Evolutionary conservation across 2,888 invertebrate species (phyloP), one percentile per base, ranked within the genome.

Genomic region (Octodonta nipae): DNA sequence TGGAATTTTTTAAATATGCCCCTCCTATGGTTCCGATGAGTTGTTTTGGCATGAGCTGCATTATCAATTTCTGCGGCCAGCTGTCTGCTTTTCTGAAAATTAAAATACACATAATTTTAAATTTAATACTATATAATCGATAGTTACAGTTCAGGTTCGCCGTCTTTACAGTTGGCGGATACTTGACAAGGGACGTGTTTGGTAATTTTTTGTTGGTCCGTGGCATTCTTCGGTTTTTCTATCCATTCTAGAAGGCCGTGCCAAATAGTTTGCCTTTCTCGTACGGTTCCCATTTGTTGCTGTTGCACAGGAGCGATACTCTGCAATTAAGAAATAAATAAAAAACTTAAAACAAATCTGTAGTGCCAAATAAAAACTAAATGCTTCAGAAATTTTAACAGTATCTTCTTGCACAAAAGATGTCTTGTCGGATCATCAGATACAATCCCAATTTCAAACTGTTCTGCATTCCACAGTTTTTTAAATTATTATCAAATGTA

Each of bases 1-100:
- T 87, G 13, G 91, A 86, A 62, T 91, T 89, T 55, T 86, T 86
- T 13, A 91, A 68, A 61, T 83, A 86, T 43, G 79, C 76, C 0
- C 87, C 86, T 1, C 88, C 88, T 46, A 92, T 85, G 60, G 78
- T 88, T 42, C 87, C 86, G 46, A 93, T 82, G 40, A 93, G 65
- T 51, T 82, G 80, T 52, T 89, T 91, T 0, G 92, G 93, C 80
- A 93, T 87, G 42, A 93, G 60, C 61, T 92, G 92, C 87, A 93
- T 91, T 29, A 89, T 74, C 20, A 95, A 61, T 54, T 88, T 89
- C 44, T 74, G 73, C 0, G 93, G 92, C 93, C 93, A 95, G 15
- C 84, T 83, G 52, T 87, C 86, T 2, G 89, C 87, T 64, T 87
- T 88, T 35, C 76, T 77, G 49, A 15, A 44, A 41, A 16, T 24